These are phyloP conservation scores for Coranthus polyacanthus DNA, from an alignment of 2,797 vertebrate genomes.

Conservation along the genomic window DNA sequence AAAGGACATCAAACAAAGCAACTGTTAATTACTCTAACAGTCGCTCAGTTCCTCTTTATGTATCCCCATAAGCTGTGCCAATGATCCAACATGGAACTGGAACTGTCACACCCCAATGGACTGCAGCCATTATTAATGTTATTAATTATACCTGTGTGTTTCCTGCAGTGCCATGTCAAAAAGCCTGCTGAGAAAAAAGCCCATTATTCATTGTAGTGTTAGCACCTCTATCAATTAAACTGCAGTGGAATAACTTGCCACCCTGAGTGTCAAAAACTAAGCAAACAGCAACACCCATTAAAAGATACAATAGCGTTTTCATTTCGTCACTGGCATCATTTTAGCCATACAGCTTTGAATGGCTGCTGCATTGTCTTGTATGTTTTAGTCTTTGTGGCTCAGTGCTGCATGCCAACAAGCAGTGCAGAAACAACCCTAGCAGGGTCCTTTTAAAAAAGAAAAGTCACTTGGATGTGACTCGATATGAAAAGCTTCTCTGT, in stretches of 20 bases:
- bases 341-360: constrained; percentile 29
- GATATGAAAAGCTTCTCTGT: constrained; percentile 28
- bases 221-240: constrained; percentile 10
- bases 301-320: constrained; percentile 8
- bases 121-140: constrained; percentile 45
- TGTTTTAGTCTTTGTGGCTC: constrained; percentile 28
- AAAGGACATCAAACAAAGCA: constrained; percentile 7
- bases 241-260: constrained; percentile 16
- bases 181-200: constrained; percentile 34
- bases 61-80: neutral
- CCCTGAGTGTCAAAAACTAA: constrained; percentile 1
- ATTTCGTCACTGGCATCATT: constrained; percentile 41
- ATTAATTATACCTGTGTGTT: constrained; percentile 32
- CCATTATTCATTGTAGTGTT: constrained; percentile 32
- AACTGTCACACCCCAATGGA: constrained; percentile 31
- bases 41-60: constrained; percentile 15
- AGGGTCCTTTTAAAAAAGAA: constrained; percentile 42
- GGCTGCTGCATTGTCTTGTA: constrained; percentile 12
- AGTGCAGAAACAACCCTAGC: constrained; percentile 19
- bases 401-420: constrained; percentile 17
- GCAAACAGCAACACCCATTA: constrained; percentile 26
- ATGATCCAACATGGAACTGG: constrained; percentile 8
- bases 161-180: constrained; percentile 43
- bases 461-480: constrained; percentile 12
- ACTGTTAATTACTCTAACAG: constrained; percentile 14